Evolutionary conservation across 2,113 vertebrate species (phyloP).

Genomic region (Nyctereutes procyonoides): DNA sequence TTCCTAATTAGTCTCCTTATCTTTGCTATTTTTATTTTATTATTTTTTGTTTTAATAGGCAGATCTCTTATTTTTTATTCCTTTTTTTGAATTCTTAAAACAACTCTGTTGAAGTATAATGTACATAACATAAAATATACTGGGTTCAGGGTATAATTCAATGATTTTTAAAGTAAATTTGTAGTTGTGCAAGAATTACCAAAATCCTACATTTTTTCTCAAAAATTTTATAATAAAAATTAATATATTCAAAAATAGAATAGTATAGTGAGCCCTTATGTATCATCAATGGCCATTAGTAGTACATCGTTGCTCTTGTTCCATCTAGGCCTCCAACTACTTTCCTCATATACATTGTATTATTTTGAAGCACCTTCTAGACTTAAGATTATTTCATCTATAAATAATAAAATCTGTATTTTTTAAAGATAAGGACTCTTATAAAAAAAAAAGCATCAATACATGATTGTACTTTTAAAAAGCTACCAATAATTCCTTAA

Average conservation of each 20-base stretch:
- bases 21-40: not conserved
- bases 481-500: not conserved
- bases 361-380: not conserved
- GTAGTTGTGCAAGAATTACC: not conserved
- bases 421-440: not conserved
- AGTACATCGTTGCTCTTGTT: not conserved
- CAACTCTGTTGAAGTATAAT: not conserved
- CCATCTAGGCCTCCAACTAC: not conserved
- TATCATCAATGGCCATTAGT: not conserved
- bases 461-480: not conserved
- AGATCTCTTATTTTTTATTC: not conserved
- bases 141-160: not conserved
- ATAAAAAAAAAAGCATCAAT: not conserved
- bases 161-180: not conserved
- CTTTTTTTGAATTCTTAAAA: not conserved
- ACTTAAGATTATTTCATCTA: not conserved
- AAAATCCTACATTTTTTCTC: not conserved
- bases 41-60: not conserved
- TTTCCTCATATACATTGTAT: not conserved
- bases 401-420: not conserved
- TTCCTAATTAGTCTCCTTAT: not conserved
- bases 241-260: not conserved
- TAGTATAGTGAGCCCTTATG: not conserved
- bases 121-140: not conserved
- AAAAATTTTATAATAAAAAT: slow-evolving; percentile 6